Evolutionary conservation across 2,113 vertebrate species (phyloP).

Genomic region (Girardinichthys multiradiatus): DNA sequence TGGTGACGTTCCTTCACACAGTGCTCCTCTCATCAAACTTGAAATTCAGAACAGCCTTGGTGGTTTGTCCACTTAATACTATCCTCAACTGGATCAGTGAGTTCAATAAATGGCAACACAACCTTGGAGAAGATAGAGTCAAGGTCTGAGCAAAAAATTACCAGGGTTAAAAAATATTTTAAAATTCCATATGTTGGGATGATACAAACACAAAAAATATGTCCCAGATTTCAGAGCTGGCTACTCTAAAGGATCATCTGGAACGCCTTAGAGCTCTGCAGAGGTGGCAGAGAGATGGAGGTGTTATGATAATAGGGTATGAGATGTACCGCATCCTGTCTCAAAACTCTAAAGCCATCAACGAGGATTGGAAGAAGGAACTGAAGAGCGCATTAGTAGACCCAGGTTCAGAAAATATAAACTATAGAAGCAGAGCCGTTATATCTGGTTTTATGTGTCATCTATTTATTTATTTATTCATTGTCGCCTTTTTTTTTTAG

Average conservation of each 20-base stretch:
- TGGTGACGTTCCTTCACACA: constrained; percentile 95
- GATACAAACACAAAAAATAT: neutral
- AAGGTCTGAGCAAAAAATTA: constrained; percentile 80
- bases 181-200: neutral
- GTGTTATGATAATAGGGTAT: constrained; percentile 94
- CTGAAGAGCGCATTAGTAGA: constrained; percentile 87
- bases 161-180: neutral
- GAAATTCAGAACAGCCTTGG: constrained; percentile 89
- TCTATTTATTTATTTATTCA: neutral
- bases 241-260: constrained; percentile 82
- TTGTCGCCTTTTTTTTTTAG: constrained; percentile 68
- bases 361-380: constrained; percentile 82
- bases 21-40: constrained; percentile 86
- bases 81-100: constrained; percentile 96
- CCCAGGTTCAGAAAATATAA: constrained; percentile 82
- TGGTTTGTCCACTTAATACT: constrained; percentile 96
- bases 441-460: constrained; percentile 4
- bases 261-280: constrained; percentile 86
- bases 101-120: constrained; percentile 94
- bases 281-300: constrained; percentile 89
- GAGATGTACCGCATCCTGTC: constrained; percentile 92
- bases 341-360: constrained; percentile 81
- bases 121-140: constrained; percentile 85
- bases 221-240: constrained; percentile 88
- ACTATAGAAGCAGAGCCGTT: neutral